These are phyloP conservation scores for Pygocentrus nattereri DNA, from an alignment of 2,797 vertebrate species.

Conservation along the genomic window DNA sequence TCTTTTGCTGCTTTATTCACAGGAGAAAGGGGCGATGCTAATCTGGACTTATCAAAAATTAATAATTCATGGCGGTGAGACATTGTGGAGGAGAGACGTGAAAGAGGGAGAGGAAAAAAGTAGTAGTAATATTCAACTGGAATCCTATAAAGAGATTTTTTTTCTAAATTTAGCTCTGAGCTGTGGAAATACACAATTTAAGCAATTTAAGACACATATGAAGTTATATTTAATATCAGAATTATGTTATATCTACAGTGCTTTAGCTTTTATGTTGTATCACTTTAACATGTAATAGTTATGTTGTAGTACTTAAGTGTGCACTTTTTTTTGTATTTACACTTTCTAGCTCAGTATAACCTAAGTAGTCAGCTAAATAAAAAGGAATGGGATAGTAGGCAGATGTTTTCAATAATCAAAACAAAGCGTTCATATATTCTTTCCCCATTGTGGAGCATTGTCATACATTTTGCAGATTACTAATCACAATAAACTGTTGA, in stretches of 20 bases:
- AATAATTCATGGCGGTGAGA: conserved; percentile 69
- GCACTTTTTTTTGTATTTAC: too few relatives aligned
- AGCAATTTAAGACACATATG: background rate
- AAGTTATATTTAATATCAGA: background rate
- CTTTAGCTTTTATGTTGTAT: background rate
- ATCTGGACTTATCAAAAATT: conserved; percentile 72
- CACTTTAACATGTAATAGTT: background rate
- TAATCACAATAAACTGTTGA: background rate
- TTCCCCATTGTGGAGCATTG: background rate
- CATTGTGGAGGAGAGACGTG: background rate
- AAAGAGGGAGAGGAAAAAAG: too few relatives aligned
- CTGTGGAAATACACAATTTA: background rate
- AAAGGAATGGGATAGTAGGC: too few relatives aligned
- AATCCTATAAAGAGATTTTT: background rate
- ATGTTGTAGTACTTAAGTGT: background rate
- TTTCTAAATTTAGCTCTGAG: background rate
- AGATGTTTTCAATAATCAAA: background rate
- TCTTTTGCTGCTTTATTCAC: conserved; percentile 40
- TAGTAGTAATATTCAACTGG: background rate
- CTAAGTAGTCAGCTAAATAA: background rate
- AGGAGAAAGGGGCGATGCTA: conserved; percentile 58
- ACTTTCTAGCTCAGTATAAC: too few relatives aligned
- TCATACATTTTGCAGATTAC: background rate
- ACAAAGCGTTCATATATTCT: background rate
- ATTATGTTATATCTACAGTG: background rate